These are phyloP conservation scores for Sigmodon hispidus DNA, from an alignment of 2,113 vertebrate species.

Conservation along the genomic window DNA sequence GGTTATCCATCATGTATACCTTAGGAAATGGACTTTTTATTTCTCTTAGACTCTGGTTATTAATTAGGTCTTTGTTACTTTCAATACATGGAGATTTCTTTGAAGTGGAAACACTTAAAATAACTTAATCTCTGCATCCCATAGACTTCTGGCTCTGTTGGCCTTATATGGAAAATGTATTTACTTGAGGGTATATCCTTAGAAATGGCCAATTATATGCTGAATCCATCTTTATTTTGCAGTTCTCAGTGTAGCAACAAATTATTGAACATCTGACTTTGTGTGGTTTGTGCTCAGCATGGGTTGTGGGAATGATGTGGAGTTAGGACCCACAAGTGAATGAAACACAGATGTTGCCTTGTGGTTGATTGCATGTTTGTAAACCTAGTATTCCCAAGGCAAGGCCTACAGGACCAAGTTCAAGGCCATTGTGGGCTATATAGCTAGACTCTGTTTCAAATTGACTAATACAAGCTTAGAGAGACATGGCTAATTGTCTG, in stretches of 20 bases:
- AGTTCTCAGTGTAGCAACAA: not conserved
- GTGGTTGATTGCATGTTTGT: not conserved
- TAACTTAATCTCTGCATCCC: not conserved
- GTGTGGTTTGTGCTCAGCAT: not conserved
- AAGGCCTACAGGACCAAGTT: not conserved
- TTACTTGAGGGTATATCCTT: not conserved
- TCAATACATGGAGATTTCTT: not conserved
- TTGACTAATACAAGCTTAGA: not conserved
- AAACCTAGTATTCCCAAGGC: not conserved
- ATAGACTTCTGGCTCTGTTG: not conserved
- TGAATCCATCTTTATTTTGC: not conserved
- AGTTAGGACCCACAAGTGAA: not conserved
- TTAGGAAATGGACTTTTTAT: slow-evolving; percentile 52
- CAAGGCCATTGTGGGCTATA: not conserved
- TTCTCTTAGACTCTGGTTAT: slow-evolving; percentile 16
- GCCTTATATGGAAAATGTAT: not conserved
- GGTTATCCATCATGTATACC: not conserved
- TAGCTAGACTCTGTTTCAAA: not conserved
- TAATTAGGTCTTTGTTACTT: slow-evolving; percentile 18
- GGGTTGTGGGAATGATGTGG: not conserved
- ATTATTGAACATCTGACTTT: not conserved
- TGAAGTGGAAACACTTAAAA: slow-evolving; percentile 24
- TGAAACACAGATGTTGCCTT: not conserved
- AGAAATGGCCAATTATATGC: not conserved
- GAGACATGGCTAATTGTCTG: not conserved